These are phyloP conservation scores for Nixonia krombeini DNA, from an alignment of 1,140 invertebrate genomes.

Conservation along the genomic window DNA sequence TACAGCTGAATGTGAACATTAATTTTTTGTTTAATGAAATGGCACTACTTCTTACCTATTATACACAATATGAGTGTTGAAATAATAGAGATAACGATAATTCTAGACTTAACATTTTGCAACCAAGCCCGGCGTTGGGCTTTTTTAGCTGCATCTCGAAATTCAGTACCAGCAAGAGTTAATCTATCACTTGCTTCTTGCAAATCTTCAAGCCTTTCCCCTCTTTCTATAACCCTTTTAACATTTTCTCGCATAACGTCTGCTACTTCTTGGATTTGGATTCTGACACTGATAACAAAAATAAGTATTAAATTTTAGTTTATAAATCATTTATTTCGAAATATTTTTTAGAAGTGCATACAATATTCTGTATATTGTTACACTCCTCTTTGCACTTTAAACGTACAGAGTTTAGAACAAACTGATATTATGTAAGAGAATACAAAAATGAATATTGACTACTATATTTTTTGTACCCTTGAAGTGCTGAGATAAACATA, in stretches of 20 bases:
- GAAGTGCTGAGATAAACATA: too few species aligned
- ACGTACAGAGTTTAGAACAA: too few species aligned
- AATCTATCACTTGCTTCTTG: constrained; percentile 73
- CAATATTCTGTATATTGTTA: too few species aligned
- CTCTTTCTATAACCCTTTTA: constrained; percentile 73
- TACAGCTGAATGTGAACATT: background rate
- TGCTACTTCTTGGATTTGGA: constrained; percentile 74
- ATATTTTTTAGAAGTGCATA: background rate
- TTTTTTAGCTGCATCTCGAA: constrained; percentile 69
- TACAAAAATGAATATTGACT: too few species aligned
- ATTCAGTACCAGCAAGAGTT: constrained; percentile 69
- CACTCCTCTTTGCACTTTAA: too few species aligned
- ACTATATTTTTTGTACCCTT: too few species aligned
- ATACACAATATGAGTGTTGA: constrained; percentile 60
- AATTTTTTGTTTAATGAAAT: too few species aligned
- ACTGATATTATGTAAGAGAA: too few species aligned
- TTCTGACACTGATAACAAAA: constrained; percentile 59
- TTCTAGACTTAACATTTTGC: constrained; percentile 68
- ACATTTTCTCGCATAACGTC: constrained; percentile 75
- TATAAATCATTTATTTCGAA: background rate
- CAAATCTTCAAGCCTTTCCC: constrained; percentile 73
- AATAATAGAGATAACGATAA: constrained; percentile 57
- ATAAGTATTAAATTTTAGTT: background rate
- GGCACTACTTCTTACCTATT: constrained; percentile 61
- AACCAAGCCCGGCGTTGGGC: constrained; percentile 72